Base-by-base conservation (phyloP, 2,888 invertebrate species). In the Bombylius discolor region DNA sequence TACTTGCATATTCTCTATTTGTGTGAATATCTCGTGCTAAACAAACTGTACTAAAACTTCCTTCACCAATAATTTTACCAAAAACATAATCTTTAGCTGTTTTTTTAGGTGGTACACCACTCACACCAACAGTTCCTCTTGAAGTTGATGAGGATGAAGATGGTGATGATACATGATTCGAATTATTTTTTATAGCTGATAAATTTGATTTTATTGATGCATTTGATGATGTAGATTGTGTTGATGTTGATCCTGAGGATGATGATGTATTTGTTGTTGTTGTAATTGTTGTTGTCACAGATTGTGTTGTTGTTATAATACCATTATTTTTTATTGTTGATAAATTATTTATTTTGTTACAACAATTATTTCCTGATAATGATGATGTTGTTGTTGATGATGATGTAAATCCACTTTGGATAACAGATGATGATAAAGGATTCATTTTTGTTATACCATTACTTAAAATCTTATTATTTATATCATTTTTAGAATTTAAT, bases 1-100 rank as follows among this genome's bases (percentile, higher is more conserved):
- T 80, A 93, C 93, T 95, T 78, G 97, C 97, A 83, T 86, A 93
- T 79, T 96, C 93, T 68, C 85, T 87, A 67, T 82, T 84, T 56
- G 86, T 88, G 70, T 89, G 87, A 59, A 93, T 86, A 74, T 97
- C 95, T 73, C 89, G 91, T 53, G 93, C 94, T 63, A 94, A 80
- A 74, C 91, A 96, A 53, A 97, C 98, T 59, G 89, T 91, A 66
- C 96, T 96, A 74, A 91, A 99, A 71, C 96, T 95, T 62, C 98
- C 98, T 75, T 98, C 97, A 61, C 98, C 98, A 66, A 99, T 87
- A 60, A 89, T 82, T 78, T 91, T 92, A 57, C 94, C 92, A 77
- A 99, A 99, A 67, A 90, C 87, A 73, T 89, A 98, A 76, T 98
- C 96, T 69, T 86, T 84, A 55, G 92, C 83, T 39, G 73, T 65